Evolutionary conservation across 1,140 invertebrate genomes (phyloP).

Genomic region (Hyphantria cunea): DNA sequence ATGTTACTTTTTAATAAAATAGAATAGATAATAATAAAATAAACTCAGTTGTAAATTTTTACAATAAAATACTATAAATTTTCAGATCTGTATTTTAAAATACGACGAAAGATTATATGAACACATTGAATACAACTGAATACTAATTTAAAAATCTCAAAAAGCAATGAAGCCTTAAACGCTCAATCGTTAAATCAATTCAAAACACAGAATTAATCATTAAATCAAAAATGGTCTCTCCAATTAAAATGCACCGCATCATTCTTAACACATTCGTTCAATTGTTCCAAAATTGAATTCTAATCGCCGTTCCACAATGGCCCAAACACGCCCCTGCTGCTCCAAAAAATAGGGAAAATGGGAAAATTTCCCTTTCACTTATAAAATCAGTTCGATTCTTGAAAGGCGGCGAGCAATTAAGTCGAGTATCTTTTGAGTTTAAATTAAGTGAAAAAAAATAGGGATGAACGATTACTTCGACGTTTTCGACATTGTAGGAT

Average conservation of each 20-base stretch:
- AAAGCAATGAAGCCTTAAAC: not conserved
- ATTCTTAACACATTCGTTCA: constrained; percentile 56
- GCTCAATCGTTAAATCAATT: not conserved
- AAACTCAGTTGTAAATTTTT: no score
- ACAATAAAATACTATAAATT: no score
- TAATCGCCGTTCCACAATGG: constrained; percentile 80
- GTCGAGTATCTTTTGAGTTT: constrained; percentile 81
- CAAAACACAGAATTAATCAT: constrained; percentile 15
- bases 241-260: constrained; percentile 78
- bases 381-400: constrained; percentile 66
- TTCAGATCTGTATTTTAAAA: no score
- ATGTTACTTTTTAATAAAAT: no score
- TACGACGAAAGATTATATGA: no score
- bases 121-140: no score
- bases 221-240: constrained; percentile 54
- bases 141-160: not conserved
- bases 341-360: constrained; percentile 78
- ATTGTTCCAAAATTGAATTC: constrained; percentile 81
- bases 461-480: constrained; percentile 27
- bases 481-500: constrained; percentile 20
- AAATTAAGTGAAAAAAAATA: constrained; percentile 78
- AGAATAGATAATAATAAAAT: no score
- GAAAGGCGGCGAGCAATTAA: constrained; percentile 77
- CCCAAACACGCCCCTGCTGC: constrained; percentile 38
- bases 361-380: constrained; percentile 62